These are phyloP conservation scores for Bryconaethiops microstoma DNA, from an alignment of 2,797 vertebrate genomes.

Conservation along the genomic window DNA sequence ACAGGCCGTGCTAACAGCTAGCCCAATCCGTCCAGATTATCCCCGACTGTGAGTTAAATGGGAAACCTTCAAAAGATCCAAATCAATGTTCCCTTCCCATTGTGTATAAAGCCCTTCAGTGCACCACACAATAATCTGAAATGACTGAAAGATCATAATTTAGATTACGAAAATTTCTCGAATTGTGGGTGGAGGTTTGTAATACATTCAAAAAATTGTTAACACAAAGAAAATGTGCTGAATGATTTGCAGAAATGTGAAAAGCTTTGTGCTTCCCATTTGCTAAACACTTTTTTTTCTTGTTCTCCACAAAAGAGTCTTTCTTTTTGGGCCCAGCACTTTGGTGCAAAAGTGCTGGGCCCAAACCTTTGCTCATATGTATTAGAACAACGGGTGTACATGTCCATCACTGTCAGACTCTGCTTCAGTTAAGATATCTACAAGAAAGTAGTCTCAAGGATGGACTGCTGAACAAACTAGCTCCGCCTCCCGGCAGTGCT, in stretches of 20 bases:
- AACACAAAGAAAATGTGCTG: conserved; percentile 7
- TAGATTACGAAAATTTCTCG: conserved; percentile 66
- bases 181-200: conserved; percentile 35
- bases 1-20: conserved; percentile 70
- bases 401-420: too few species aligned
- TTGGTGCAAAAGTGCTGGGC: too few species aligned
- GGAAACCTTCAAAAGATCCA: conserved; percentile 75
- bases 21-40: conserved; percentile 76
- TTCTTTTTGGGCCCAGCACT: neutral
- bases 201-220: conserved; percentile 25
- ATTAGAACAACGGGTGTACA: too few species aligned
- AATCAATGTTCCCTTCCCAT: conserved; percentile 68
- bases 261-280: conserved; percentile 3
- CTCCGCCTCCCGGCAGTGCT: too few species aligned
- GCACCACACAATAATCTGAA: conserved; percentile 56
- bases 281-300: neutral
- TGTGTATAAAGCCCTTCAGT: conserved; percentile 65
- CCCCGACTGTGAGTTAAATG: conserved; percentile 73
- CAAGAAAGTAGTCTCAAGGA: too few species aligned
- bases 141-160: conserved; percentile 70
- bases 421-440: too few species aligned
- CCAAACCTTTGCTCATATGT: too few species aligned
- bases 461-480: too few species aligned
- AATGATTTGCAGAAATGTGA: conserved; percentile 1
- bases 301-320: neutral